Conservation (phyloP, 2,113 vertebrate species). For the Cyanistes caeruleus region DNA sequence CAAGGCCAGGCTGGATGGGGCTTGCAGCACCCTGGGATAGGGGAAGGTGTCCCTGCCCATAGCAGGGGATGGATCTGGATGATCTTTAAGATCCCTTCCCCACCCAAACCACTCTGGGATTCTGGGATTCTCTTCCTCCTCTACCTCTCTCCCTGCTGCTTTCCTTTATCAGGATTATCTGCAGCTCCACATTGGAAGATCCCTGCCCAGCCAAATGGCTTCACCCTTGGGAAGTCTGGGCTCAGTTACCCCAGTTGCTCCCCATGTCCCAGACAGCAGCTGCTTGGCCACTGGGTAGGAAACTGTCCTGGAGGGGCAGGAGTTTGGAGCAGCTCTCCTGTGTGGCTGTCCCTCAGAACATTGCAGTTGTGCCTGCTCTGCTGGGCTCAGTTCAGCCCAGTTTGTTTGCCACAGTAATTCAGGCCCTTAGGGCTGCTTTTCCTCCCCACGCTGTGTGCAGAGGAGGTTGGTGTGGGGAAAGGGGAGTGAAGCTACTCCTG, state of each 20-base stretch:
- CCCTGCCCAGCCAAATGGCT: background rate
- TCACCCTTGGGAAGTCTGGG: background rate
- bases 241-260: background rate
- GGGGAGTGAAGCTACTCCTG: background rate
- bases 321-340: background rate
- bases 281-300: background rate
- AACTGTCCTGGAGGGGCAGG: background rate
- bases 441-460: background rate
- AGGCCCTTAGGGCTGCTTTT: background rate
- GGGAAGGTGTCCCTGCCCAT: background rate
- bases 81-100: background rate
- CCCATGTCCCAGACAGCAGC: background rate
- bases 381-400: background rate
- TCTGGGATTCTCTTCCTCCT: background rate
- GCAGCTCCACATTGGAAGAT: background rate
- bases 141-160: background rate
- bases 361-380: background rate
- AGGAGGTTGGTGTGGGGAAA: background rate
- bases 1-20: rapidly evolving
- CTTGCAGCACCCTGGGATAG: rapidly evolving
- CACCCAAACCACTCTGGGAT: background rate
- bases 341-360: background rate
- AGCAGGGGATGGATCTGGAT: rapidly evolving
- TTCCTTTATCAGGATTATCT: background rate
- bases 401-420: background rate